Base-by-base conservation (phyloP, 2,113 vertebrate species). In the Psophia crepitans region DNA sequence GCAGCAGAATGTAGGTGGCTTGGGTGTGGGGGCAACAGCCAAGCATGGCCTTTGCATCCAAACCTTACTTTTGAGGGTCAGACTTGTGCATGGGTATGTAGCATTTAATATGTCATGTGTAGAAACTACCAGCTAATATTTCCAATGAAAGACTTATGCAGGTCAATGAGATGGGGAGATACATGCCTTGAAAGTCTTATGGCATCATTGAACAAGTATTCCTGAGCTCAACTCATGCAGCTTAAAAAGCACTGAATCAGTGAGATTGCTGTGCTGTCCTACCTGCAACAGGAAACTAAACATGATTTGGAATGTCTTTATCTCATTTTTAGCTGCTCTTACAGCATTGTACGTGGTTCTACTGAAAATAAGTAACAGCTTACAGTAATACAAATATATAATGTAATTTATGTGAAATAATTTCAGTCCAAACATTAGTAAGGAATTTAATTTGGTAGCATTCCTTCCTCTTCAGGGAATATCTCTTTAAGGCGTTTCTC, bases 381-480 rank as follows among this genome's bases (percentile, higher is more conserved):
- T 79, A 28, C 16, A 48, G 39, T 79, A 58, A 63, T 61, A 53
- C 53, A 86, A 94, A 95, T 91, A 61, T 63, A 27, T 17, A 61
- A 80, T 84, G 77, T 75, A 30, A 91, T 71, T 89, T 88, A 83
- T 94, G 73, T 77, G 90, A 95, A 95, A 86, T 87, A 53, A 77
- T 87, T 73, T 95, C 71, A 70, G 46, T 75, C 79, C 75, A 87
- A 96, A 61, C 64, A 79, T 93, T 75, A 91, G 33, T 94, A 90
- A 51, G 24, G 79, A 94, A 95, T 93, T 96, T 93, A 53, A 41
- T 96, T 92, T 89, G 65, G 44, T 93, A 93, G 79, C 68, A 84
- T 84, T 96, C 61, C 69, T 92, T 90, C 63, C 44, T 94, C 90
- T 95, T 97, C 96, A 70, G 64, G 77, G 92, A 95, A 93, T 84